Evolutionary conservation across 2,888 invertebrate genomes (phyloP).

Genomic region (Cheilosia urbana): DNA sequence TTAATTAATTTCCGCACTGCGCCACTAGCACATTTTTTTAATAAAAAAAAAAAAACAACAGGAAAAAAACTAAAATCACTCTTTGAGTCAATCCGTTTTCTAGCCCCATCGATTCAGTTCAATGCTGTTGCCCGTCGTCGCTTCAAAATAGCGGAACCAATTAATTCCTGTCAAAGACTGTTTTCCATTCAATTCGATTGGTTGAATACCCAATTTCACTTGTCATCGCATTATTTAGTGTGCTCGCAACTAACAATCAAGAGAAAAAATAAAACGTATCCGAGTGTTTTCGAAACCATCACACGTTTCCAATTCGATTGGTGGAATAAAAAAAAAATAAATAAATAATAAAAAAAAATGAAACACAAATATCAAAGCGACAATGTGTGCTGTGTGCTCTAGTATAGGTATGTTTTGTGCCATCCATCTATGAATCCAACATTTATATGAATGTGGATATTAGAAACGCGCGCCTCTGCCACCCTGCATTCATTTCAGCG

Average conservation of each 20-base stretch:
- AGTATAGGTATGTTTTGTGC: constrained; percentile 15
- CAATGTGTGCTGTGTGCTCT: constrained; percentile 27
- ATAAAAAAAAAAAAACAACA: background rate
- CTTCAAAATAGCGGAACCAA: constrained; percentile 31
- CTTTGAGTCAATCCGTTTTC: constrained; percentile 2
- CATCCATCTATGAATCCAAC: constrained; percentile 55
- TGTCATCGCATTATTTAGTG: constrained; percentile 66
- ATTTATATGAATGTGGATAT: constrained; percentile 22
- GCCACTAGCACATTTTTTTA: background rate
- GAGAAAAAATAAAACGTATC: constrained; percentile 12
- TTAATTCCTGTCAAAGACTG: constrained; percentile 63
- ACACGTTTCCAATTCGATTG: constrained; percentile 47
- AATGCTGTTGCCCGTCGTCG: background rate
- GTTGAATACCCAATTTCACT: constrained; percentile 56
- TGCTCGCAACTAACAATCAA: constrained; percentile 5
- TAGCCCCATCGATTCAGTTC: background rate
- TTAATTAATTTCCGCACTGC: constrained; percentile 8
- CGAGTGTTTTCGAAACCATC: constrained; percentile 31
- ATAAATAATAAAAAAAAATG: constrained; percentile 8
- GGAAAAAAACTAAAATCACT: background rate
- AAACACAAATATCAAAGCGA: constrained; percentile 14
- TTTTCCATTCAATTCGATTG: constrained; percentile 67
- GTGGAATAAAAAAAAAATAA: constrained; percentile 35
- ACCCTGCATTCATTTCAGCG: background rate
- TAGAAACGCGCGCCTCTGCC: background rate